phyloP scores from a whole-genome alignment of 2,888 invertebrate genomes.

The Protodeltote pygarga region DNA sequence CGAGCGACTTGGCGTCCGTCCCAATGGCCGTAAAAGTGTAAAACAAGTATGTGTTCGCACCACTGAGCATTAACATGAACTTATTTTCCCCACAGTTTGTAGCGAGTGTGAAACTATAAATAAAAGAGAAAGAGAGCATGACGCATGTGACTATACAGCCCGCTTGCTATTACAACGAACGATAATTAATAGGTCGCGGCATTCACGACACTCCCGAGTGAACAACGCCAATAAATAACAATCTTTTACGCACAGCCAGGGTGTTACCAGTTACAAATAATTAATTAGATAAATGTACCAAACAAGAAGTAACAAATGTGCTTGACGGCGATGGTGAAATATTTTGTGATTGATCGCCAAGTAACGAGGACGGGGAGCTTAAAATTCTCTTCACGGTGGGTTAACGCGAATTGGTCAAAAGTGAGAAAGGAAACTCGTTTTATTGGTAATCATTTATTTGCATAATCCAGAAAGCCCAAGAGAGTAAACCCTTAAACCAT shows the following conservation, averaged over 20 bases:
- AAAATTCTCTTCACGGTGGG: conserved; percentile 16
- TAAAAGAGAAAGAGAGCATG: conserved; percentile 7
- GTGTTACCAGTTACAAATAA: conserved; percentile 40
- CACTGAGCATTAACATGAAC: conserved; percentile 26
- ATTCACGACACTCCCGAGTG: conserved; percentile 8
- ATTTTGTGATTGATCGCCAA: conserved; percentile 52
- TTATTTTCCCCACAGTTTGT: conserved; percentile 27
- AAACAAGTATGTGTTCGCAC: conserved; percentile 40
- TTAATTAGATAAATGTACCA: conserved; percentile 56
- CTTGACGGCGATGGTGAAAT: conserved; percentile 28
- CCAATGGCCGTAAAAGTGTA: conserved; percentile 40
- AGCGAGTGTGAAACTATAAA: conserved; percentile 20
- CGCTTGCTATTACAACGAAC: conserved; percentile 9
- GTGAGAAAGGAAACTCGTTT: conserved; percentile 7
- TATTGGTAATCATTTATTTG: conserved; percentile 3
- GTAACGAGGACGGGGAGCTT: conserved; percentile 32
- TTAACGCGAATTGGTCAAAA: conserved; percentile 15
- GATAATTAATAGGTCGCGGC: conserved; percentile 23
- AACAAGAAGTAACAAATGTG: conserved; percentile 46
- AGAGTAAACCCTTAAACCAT: no score
- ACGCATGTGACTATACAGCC: conserved; percentile 5
- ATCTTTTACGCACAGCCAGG: conserved; percentile 30
- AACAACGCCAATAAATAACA: conserved; percentile 45
- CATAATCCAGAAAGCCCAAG: no score
- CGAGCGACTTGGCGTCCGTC: conserved; percentile 44